Percentiles rank a stretch among this genome's conserved stretches.
These are phyloP conservation scores for Drosophila fuyamai DNA, from an alignment of 1,140 invertebrate species.

Conservation along the genomic window DNA sequence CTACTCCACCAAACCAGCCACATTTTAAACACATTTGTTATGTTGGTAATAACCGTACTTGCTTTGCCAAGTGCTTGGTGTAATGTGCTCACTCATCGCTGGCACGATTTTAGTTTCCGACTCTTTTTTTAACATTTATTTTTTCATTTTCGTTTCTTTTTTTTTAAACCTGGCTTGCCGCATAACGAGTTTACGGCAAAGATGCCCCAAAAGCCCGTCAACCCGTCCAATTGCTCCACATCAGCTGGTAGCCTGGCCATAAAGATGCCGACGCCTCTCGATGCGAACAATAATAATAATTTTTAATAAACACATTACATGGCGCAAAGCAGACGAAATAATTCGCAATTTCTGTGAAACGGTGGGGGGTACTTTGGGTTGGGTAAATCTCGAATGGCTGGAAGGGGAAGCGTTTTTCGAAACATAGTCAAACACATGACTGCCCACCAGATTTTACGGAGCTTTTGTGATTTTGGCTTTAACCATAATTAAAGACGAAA, in stretches of 20 bases:
- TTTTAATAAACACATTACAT: slow-evolving; percentile 83
- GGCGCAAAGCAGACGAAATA: slow-evolving; percentile 55
- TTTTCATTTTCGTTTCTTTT: slow-evolving; percentile 34
- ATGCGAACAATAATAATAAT: slow-evolving; percentile 70
- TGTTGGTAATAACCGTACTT: slow-evolving; percentile 39
- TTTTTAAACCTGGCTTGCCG: slow-evolving; percentile 28
- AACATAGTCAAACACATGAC: slow-evolving; percentile 35
- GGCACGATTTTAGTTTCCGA: slow-evolving; percentile 64
- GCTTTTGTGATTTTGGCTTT: slow-evolving; percentile 45
- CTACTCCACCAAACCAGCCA: slow-evolving; percentile 40
- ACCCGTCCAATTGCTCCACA: slow-evolving; percentile 70
- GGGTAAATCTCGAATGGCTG: slow-evolving; percentile 12
- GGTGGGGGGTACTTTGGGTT: slow-evolving; percentile 3
- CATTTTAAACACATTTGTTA: slow-evolving; percentile 59
- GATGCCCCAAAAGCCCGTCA: slow-evolving; percentile 31
- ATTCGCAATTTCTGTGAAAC: slow-evolving; percentile 59
- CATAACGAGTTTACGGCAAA: slow-evolving; percentile 63
- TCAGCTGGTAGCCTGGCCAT: slow-evolving; percentile 59
- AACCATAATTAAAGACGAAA: slow-evolving; percentile 66
- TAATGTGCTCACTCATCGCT: slow-evolving; percentile 80
- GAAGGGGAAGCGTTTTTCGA: slow-evolving; percentile 59
- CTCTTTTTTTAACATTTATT: slow-evolving; percentile 34
- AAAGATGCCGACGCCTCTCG: slow-evolving; percentile 61
- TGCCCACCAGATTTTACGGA: slow-evolving; percentile 41
- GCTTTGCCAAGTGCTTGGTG: slow-evolving; percentile 63